phyloP scores from a whole-genome alignment of 2,113 vertebrate species.

The Myrmecophaga tridactyla region DNA sequence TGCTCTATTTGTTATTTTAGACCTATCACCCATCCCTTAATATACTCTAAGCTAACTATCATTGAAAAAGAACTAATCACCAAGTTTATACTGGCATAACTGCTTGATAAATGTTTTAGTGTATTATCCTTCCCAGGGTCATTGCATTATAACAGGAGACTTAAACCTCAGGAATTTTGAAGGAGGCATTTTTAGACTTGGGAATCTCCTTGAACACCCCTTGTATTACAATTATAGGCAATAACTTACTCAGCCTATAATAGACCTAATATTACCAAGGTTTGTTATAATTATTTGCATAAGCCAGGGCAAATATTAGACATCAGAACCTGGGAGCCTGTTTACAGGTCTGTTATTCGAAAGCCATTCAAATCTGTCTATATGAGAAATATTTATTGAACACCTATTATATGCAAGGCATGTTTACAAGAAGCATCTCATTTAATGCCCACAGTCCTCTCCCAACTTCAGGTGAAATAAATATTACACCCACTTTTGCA shows the following conservation, averaged over 20 bases:
- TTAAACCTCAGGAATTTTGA: neutral
- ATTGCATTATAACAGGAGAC: neutral
- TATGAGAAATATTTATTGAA: neutral
- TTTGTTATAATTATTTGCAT: neutral
- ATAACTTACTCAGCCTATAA: neutral
- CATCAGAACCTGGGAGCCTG: neutral
- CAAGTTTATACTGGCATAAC: neutral
- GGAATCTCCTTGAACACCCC: neutral
- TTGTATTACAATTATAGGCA: neutral
- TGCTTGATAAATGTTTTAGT: neutral
- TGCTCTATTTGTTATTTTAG: neutral
- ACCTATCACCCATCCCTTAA: neutral
- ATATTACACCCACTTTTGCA: neutral
- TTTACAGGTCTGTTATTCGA: neutral
- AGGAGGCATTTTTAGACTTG: neutral
- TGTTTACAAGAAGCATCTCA: constrained; percentile 16
- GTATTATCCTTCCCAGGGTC: neutral
- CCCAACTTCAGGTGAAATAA: neutral
- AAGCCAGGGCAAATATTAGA: neutral
- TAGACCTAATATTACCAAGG: neutral
- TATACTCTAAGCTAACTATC: neutral
- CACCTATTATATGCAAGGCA: neutral
- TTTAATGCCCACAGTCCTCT: neutral
- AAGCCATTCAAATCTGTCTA: neutral
- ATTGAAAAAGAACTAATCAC: neutral